Conservation (phyloP, 2,888 invertebrate genomes). For the Carpatolechia fugitivella region DNA sequence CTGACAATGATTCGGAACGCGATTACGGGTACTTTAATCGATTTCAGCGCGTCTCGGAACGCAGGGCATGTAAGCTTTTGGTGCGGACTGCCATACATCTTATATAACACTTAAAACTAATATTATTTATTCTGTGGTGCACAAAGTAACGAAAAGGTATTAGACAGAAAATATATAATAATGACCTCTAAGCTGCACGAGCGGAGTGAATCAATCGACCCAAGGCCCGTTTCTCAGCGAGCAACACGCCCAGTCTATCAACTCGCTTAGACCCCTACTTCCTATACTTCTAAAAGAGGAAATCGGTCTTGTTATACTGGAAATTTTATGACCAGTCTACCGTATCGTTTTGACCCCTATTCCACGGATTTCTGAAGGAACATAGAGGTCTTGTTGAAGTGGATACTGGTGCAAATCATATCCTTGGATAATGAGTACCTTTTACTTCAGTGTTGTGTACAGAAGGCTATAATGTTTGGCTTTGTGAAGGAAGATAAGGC, state of each 20-base stretch:
- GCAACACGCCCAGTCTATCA: slow-evolving; percentile 13
- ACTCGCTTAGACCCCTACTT: slow-evolving; percentile 20
- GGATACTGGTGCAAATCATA: not conserved
- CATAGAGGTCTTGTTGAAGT: not conserved
- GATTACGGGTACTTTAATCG: too few species aligned
- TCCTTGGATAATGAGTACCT: too few species aligned
- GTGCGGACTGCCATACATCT: too few species aligned
- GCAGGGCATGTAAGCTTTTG: too few species aligned
- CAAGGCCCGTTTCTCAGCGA: slow-evolving; percentile 51
- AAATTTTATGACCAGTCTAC: not conserved
- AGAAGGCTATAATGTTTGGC: too few species aligned
- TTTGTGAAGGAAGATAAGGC: too few species aligned
- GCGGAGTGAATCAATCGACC: slow-evolving; percentile 67
- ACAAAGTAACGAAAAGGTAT: too few species aligned
- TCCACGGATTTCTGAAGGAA: not conserved
- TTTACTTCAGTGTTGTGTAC: too few species aligned
- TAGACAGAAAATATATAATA: slow-evolving; percentile 38
- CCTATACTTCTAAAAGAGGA: slow-evolving; percentile 23
- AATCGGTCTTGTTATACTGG: slow-evolving; percentile 34
- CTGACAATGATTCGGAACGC: too few species aligned
- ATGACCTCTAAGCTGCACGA: slow-evolving; percentile 51
- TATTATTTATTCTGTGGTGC: too few species aligned
- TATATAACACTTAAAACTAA: too few species aligned
- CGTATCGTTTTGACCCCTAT: not conserved
- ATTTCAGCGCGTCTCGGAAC: too few species aligned